phyloP scores from a whole-genome alignment of 1,140 invertebrate genomes.

The Muscidifurax raptorellus region DNA sequence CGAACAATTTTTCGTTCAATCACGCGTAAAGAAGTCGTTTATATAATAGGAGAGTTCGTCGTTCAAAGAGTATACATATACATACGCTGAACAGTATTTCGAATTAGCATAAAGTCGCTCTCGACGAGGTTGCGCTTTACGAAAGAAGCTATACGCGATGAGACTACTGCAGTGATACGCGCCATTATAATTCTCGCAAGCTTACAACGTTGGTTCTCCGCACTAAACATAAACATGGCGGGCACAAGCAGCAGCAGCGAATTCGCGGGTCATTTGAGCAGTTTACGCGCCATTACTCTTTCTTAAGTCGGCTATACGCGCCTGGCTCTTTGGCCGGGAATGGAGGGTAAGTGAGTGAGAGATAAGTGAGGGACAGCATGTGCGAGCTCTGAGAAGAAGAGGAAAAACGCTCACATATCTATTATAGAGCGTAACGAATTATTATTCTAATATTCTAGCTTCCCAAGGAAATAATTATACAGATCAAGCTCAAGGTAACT shows the following conservation, averaged over 20 bases:
- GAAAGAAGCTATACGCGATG: neutral
- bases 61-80: neutral
- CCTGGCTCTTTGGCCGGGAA: neutral
- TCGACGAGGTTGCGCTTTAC: too few species aligned
- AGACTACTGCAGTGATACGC: neutral
- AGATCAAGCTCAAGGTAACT: too few species aligned
- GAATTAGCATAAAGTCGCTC: conserved; percentile 34
- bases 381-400: neutral
- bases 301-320: conserved; percentile 46
- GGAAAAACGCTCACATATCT: neutral
- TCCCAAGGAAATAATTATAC: too few species aligned
- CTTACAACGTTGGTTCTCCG: conserved; percentile 61
- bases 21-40: too few species aligned
- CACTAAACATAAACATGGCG: conserved; percentile 72
- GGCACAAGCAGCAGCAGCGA: conserved; percentile 59
- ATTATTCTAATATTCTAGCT: too few species aligned
- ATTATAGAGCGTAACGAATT: too few species aligned
- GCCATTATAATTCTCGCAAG: conserved; percentile 60
- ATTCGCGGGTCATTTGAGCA: conserved; percentile 75
- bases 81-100: neutral
- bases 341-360: conserved; percentile 3
- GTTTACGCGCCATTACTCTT: conserved; percentile 74
- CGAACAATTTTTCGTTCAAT: neutral
- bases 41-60: too few species aligned
- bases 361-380: neutral